Base-by-base conservation (phyloP, 2,113 vertebrate genomes). In the Willisornis vidua region DNA sequence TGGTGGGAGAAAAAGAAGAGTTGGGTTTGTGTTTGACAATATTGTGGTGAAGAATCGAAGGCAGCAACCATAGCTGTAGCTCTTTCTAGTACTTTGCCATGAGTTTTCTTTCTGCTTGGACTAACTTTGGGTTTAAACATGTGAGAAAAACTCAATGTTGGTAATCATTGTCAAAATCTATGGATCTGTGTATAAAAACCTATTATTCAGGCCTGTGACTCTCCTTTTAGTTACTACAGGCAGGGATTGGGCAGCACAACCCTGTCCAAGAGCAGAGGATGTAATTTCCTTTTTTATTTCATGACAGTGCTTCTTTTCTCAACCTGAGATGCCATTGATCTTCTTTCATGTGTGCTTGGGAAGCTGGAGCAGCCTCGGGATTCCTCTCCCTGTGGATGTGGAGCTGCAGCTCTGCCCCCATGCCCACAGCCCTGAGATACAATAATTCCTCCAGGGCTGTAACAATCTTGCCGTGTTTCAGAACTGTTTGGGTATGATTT, bases 91-190 rank as follows among this genome's bases (percentile, higher is more conserved):
- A 94, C 67, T 94, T 97, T 94, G 46, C 37, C 43, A 26, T 49
- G 79, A 85, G 85, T 96, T 94, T 96, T 83, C 65, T 77, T n/a
- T 62, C 68, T 74, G 28, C 83, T 77, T 76, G 39, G 89, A 26
- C 63, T 31, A 39, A 57, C 41, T 89, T 89, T 19, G 72, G 16
- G 65, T 86, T 91, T 67, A 59, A 84, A 3, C 26, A 0, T 1
- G 7, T 31, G 43, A 39, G 43, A 52, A 62, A 33, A 6, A 19
- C 26, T 19, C 28, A 6, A 9, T 0, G 2, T 5, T 0, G 1
- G 31, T 74, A 52, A 14, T 66, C 3, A 9, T 70, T 3, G 22
- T 59, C 22, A 61, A 79, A 88, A 77, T 33, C 3, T 24, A 51
- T 87, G 52, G 43, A 22, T 92, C 23, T 0, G 2, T 0, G 6